Evolutionary conservation across 1,140 invertebrate genomes (phyloP).

Genomic region (Penaeus indicus): DNA sequence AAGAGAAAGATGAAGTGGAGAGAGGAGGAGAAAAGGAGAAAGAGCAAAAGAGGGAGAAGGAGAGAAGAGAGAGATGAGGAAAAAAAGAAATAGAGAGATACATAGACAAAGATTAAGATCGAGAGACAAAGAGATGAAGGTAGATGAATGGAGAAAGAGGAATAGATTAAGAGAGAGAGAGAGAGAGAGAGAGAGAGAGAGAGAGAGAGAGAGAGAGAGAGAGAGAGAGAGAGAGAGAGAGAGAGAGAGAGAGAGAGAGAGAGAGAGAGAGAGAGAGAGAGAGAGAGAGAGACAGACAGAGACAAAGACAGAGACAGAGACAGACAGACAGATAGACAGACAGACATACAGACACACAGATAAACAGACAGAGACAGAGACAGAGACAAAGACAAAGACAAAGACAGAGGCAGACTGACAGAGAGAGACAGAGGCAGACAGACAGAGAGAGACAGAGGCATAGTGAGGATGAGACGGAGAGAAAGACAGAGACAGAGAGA

Average conservation of each 20-base stretch:
- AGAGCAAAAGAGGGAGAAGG: no score
- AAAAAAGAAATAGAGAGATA: no score
- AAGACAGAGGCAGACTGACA: background rate
- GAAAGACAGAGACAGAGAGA: background rate
- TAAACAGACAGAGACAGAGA: background rate
- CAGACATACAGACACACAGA: no score
- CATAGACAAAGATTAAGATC: no score
- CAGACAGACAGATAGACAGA: background rate
- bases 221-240: background rate
- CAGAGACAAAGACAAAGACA: background rate
- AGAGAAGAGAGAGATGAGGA: no score
- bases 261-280: background rate
- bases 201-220: no score
- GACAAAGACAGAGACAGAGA: background rate
- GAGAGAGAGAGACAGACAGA: background rate
- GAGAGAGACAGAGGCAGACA: background rate
- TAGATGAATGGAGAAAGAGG: background rate
- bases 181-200: no score
- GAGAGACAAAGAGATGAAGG: no score
- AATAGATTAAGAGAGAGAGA: no score
- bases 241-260: background rate
- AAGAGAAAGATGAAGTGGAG: no score
- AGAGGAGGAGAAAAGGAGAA: no score
- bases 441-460: background rate
- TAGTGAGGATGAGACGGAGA: background rate